Evolutionary conservation across 2,797 vertebrate species (phyloP), one percentile per base, ranked within the genome.

Genomic region (Antennarius maculatus): DNA sequence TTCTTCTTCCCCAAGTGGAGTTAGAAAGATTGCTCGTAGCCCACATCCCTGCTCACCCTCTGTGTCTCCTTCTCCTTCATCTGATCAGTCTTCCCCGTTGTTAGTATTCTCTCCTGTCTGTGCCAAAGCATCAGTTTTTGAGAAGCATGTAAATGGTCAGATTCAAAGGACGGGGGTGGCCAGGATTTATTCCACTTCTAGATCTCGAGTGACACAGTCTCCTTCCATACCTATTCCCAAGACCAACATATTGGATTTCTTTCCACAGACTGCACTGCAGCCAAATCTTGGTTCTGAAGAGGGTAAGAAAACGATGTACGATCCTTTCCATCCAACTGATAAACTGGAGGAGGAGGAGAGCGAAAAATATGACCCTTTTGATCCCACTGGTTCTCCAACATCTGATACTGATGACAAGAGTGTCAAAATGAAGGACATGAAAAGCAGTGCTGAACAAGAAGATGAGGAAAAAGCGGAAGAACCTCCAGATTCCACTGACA

Each of bases 301-400:
- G 28, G 64, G 28, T 3, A 41, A 90, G 47, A 89, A 87, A 2
- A 94, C 96, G 57, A 95, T 96, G 65, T 96, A 96, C 13, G 95
- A 96, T 69, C 95, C 96, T 29, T 96, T 96, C 71, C 93, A 95
- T 75, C 95, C 95, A 7, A 96, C 95, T 0, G 95, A 96, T 0
- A 90, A 86, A 9, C 80, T 47, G 15, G 74, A 89, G 0, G 92
- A 76, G 0, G 91, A 93, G 5, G 93, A 95, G 1, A 95, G 93
- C 46, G 95, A 98, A 76, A 98, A 97, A 65, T 98, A 98, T 17
- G 97, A 98, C 78, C 97, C 97, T 1, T 98, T 98, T 52, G 96
- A 97, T 55, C 97, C 97, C n/a, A 98, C 97, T 0, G 96, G 96
- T 46, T 98, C 97, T 63, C 96, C 90, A 77, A 94, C 80, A 69